A percentile compares a stretch with the other conserved stretches of the same genome.
These are phyloP conservation scores for Tor tambroides DNA, from an alignment of 2,113 vertebrate genomes.

Conservation along the genomic window DNA sequence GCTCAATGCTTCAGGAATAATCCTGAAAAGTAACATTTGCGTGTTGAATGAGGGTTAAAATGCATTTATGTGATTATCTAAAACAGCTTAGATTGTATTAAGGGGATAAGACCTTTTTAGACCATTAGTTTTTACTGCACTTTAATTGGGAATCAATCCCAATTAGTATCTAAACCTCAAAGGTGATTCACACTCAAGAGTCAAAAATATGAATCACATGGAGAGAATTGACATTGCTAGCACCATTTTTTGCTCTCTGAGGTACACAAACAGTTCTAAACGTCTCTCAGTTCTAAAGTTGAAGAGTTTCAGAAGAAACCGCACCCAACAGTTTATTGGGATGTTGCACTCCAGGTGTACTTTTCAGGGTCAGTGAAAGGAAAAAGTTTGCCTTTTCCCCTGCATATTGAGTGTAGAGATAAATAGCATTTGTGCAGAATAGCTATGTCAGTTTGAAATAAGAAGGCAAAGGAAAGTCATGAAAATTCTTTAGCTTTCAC, in stretches of 20 bases:
- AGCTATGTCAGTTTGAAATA: not conserved
- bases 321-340: not conserved
- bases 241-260: not conserved
- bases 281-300: not conserved
- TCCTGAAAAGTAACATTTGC: not conserved
- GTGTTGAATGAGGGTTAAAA: not conserved
- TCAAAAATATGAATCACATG: too few relatives aligned
- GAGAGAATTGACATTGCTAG: too few relatives aligned
- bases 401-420: not conserved
- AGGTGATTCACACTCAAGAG: too few relatives aligned
- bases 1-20: not conserved
- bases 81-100: not conserved
- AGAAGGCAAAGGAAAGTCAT: not conserved
- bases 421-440: not conserved
- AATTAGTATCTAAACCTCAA: too few relatives aligned
- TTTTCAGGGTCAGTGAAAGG: not conserved
- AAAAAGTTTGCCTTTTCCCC: not conserved
- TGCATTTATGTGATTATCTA: not conserved
- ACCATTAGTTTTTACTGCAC: not conserved
- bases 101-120: not conserved
- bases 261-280: not conserved
- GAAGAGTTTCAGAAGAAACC: not conserved
- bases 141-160: too few relatives aligned
- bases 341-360: not conserved
- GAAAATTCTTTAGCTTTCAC: not conserved